Percentiles rank a stretch among this genome's conserved stretches.
These are phyloP conservation scores for Myotis lucifugus DNA, from an alignment of 2,113 vertebrate genomes.

Conservation along the genomic window DNA sequence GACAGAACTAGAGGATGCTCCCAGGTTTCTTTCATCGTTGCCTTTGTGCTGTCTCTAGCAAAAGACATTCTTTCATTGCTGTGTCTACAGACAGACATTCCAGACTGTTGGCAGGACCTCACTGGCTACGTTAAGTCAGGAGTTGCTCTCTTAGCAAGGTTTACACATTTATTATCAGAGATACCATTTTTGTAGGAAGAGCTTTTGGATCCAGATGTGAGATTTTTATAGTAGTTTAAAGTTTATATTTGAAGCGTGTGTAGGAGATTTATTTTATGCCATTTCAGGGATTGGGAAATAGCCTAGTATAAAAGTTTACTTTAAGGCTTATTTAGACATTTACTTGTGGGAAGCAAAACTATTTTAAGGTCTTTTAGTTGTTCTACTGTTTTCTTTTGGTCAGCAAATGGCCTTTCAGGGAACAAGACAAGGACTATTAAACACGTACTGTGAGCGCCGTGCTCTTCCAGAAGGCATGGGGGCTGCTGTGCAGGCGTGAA, in stretches of 20 bases:
- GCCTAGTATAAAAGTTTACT: neutral
- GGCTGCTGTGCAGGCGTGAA: neutral
- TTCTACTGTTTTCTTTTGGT: conserved; percentile 47
- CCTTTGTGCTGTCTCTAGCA: neutral
- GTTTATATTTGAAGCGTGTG: conserved; percentile 7
- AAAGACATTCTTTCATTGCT: neutral
- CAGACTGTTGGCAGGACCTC: neutral
- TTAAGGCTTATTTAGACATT: conserved; percentile 46
- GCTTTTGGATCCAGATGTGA: conserved; percentile 11
- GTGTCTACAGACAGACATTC: conserved; percentile 16
- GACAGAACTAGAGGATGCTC: neutral
- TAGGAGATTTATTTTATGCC: conserved; percentile 5
- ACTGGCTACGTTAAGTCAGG: neutral
- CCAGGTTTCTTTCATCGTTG: neutral
- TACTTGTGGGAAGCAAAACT: neutral
- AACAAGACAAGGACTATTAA: neutral
- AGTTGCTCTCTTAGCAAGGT: neutral
- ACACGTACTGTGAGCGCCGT: neutral
- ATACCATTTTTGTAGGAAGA: neutral
- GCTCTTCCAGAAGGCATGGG: rapidly evolving
- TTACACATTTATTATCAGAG: neutral
- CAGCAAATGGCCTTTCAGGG: neutral
- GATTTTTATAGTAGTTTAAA: conserved; percentile 37
- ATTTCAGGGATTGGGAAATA: conserved; percentile 1
- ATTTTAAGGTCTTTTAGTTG: conserved; percentile 22